Evolutionary conservation across 1,140 invertebrate species (phyloP).

Genomic region (Phenacoccus solenopsis): DNA sequence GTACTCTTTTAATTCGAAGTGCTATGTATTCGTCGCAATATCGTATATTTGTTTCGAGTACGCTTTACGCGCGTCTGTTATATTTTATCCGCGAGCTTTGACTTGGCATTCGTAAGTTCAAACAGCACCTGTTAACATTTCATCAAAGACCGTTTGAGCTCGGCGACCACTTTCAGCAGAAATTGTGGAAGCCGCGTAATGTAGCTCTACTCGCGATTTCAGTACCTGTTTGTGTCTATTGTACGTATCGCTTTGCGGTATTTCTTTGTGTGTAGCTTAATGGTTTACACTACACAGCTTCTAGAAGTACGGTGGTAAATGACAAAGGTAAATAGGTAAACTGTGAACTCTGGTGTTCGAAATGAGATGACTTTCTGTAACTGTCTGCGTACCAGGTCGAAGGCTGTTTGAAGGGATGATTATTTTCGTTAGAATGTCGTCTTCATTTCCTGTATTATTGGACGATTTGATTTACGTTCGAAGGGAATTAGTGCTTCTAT

Average conservation of each 20-base stretch:
- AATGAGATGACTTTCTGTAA: too few relatives aligned
- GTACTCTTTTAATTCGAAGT: not conserved
- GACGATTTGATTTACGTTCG: not conserved
- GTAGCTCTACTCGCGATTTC: not conserved
- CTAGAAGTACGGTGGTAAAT: too few relatives aligned
- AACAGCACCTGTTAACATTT: not conserved
- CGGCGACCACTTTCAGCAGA: not conserved
- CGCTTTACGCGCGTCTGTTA: not conserved
- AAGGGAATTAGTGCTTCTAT: too few relatives aligned
- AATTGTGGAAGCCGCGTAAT: not conserved
- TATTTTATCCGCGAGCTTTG: not conserved
- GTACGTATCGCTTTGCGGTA: not conserved
- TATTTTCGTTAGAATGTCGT: not conserved
- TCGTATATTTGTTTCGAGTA: not conserved
- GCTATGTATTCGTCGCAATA: not conserved
- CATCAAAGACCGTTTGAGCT: not conserved
- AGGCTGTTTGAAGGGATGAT: not conserved
- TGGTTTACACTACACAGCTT: too few relatives aligned
- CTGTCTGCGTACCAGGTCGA: too few relatives aligned
- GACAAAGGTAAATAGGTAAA: too few relatives aligned
- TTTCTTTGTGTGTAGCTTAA: too few relatives aligned
- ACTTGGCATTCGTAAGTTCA: not conserved
- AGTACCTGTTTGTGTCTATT: not conserved
- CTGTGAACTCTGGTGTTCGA: too few relatives aligned
- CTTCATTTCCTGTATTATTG: not conserved